phyloP scores from a whole-genome alignment of 2,797 vertebrate species.

The Anomalospiza imberbis region DNA sequence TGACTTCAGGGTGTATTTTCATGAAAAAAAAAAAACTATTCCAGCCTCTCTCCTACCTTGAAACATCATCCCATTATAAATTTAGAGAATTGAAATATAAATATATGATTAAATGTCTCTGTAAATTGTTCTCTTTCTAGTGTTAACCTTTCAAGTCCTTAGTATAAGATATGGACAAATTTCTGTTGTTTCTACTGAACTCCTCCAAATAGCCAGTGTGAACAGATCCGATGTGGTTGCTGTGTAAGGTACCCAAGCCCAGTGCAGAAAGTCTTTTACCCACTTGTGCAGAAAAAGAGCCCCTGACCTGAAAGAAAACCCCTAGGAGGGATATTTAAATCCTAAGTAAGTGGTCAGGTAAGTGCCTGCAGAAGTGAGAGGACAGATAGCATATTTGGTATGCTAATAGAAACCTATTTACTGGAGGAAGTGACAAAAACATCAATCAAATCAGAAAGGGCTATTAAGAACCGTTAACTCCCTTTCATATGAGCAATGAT shows the following conservation, averaged over 20 bases:
- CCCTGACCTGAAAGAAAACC: constrained; percentile 70
- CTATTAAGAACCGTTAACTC: constrained; percentile 84
- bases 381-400: constrained; percentile 78
- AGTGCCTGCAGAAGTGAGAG: constrained; percentile 71
- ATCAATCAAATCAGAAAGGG: constrained; percentile 83
- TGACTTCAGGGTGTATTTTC: not conserved
- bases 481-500: constrained; percentile 83
- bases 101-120: not conserved
- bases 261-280: constrained; percentile 17
- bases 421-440: constrained; percentile 83
- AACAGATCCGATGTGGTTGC: not conserved
- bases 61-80: not conserved
- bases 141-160: not conserved
- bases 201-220: not conserved
- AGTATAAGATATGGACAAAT: not conserved
- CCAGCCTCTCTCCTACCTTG: not conserved
- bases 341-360: constrained; percentile 78
- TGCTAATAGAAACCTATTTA: constrained; percentile 83
- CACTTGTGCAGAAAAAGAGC: not conserved
- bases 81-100: constrained; percentile 7
- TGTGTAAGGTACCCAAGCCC: not conserved
- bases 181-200: not conserved
- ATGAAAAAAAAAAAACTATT: not conserved
- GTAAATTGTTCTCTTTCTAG: not conserved
- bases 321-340: constrained; percentile 75